Base-by-base conservation (phyloP, 1,140 invertebrate genomes). In the Drosophila pandora region DNA sequence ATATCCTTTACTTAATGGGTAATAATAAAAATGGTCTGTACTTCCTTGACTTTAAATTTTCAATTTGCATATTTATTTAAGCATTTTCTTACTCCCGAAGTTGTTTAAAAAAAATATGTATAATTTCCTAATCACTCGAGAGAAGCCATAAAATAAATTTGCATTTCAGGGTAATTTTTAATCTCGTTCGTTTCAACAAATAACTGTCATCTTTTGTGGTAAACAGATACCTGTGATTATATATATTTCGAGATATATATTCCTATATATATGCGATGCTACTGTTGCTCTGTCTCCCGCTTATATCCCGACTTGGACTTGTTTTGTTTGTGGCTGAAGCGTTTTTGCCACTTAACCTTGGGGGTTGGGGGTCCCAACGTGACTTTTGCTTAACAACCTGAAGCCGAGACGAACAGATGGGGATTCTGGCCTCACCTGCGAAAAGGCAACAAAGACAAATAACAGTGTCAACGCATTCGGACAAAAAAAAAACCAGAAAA, bases 341-440 rank as follows among this genome's bases (percentile, higher is more conserved):
- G 17, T 72, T 65, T 63, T 71, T 64, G 67, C 73, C 73, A 65
- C 73, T 85, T 85, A 80, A 81, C 77, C 81, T 81, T 84, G 76
- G 60, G 60, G 60, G 73, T 69, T 76, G 77, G 52, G 39, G 57
- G 25, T 28, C 50, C 61, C 79, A 83, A 75, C 81, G 80, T 85
- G 81, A 85, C 72, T 80, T 70, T 70, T 65, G 73, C 67, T 73
- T 68, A 79, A 76, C 80, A 72, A 61, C 43, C 76, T 32, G 61
- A 58, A 54, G 47, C 53, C 25, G n/a, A 21, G 48, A 47, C 58
- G 57, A 23, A 25, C 23, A 13, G 57, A 30, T 30, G 43, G 12
- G 30, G 39, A 34, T 23, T 23, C 28, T 22, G 21, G 32, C 48
- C 47, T 21, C 56, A 37, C 47, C 47, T 30, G 28, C 0, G 22